Evolutionary conservation across 2,888 invertebrate genomes (phyloP).

Genomic region (Apocheima hispidaria): DNA sequence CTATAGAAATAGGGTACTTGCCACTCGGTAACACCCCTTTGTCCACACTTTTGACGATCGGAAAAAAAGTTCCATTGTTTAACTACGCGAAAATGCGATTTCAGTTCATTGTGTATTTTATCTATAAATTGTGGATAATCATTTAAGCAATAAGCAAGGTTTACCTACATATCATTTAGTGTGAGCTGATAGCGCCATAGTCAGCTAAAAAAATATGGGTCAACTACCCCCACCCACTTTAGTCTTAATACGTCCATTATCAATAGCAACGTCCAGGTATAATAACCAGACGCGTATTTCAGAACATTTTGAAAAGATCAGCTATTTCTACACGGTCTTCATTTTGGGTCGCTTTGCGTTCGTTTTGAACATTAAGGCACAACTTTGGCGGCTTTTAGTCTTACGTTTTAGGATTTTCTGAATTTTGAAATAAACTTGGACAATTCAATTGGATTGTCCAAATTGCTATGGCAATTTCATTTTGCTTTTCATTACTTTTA

Average conservation of each 20-base stretch:
- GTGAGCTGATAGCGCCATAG: neutral
- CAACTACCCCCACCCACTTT: neutral
- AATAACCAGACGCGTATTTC: slow-evolving; percentile 54
- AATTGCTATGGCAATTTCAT: slow-evolving; percentile 6
- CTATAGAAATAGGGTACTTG: too few relatives aligned
- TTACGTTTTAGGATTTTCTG: slow-evolving; percentile 26
- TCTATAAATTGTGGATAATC: too few relatives aligned
- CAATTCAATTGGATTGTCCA: slow-evolving; percentile 7
- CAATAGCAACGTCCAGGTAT: slow-evolving; percentile 50
- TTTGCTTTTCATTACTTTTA: neutral
- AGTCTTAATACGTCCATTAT: slow-evolving; percentile 28
- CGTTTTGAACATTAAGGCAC: slow-evolving; percentile 21
- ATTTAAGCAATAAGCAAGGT: too few relatives aligned
- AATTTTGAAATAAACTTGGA: slow-evolving; percentile 6
- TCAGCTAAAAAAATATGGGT: neutral
- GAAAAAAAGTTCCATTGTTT: too few relatives aligned
- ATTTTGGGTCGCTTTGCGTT: slow-evolving; percentile 35
- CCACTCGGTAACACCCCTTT: too few relatives aligned
- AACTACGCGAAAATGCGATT: too few relatives aligned
- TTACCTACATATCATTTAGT: too few relatives aligned
- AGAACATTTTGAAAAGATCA: slow-evolving; percentile 61
- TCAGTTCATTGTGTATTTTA: too few relatives aligned
- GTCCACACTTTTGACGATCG: too few relatives aligned
- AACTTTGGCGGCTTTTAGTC: slow-evolving; percentile 24
- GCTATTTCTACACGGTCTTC: slow-evolving; percentile 51